Conservation (phyloP, 2,888 invertebrate genomes). For the Drosophila gaucha region DNA sequence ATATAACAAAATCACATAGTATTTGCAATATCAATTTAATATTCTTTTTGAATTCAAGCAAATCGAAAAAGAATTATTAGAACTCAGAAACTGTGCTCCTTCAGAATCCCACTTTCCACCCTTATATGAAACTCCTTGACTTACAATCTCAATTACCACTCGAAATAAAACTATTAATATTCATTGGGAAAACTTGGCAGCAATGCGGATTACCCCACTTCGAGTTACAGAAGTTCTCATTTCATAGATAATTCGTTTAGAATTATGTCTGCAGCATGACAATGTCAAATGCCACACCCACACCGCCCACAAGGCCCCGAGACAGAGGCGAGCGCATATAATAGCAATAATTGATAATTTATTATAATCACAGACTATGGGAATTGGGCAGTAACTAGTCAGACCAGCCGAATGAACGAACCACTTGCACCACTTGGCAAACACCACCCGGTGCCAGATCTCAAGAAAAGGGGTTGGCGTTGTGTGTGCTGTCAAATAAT, state of each 20-base stretch:
- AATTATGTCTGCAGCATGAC: slow-evolving; percentile 70
- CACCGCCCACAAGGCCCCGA: slow-evolving; percentile 22
- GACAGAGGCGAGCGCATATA: slow-evolving; percentile 46
- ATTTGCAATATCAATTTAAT: too few species aligned
- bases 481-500: slow-evolving; percentile 77
- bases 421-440: slow-evolving; percentile 2
- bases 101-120: background rate
- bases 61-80: background rate
- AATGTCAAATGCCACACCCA: slow-evolving; percentile 59
- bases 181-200: slow-evolving; percentile 21
- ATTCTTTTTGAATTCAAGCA: too few species aligned
- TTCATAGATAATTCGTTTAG: slow-evolving; percentile 71
- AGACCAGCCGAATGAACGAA: background rate
- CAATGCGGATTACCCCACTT: slow-evolving; percentile 29
- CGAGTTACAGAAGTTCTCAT: slow-evolving; percentile 28
- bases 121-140: background rate
- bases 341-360: slow-evolving; percentile 78
- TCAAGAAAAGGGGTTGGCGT: slow-evolving; percentile 56
- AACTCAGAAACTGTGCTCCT: background rate
- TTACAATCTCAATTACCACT: slow-evolving; percentile 20
- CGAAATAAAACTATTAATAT: slow-evolving; percentile 44
- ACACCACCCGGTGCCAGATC: slow-evolving; percentile 21
- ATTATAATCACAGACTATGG: slow-evolving; percentile 70
- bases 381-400: slow-evolving; percentile 25
- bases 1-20: too few species aligned